Evolutionary conservation across 2,888 invertebrate species (phyloP), one percentile per base, ranked within the genome.

Genomic region (Syrista parreyssii): DNA sequence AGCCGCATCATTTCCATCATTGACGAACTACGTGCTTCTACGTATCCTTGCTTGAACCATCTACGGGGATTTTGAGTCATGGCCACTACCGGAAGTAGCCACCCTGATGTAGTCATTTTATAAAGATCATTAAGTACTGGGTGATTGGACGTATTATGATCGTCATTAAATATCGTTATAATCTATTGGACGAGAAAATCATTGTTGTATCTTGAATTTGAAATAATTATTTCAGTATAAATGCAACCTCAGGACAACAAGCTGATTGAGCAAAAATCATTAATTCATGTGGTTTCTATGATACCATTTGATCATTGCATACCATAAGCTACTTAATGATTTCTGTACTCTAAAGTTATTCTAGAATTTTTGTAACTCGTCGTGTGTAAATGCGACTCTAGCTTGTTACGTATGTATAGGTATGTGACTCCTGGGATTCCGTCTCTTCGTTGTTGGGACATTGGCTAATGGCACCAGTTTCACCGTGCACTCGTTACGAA

Each of bases 1-100:
- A 89, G 84, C 86, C 86, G 84, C 86, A 84, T 89, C 88, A 89
- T 89, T 89, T 89, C 85, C 89, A 80, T 86, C 82, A 81, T 79
- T 81, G 78, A 81, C 82, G 82, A 80, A 77, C 73, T 72, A 76
- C 78, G 79, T 79, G 79, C 81, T 74, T 76, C 71, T 77, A 36
- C 55, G 55, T 55, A 55, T 55, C 55, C 9, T 55, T 55, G 23
- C 55, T 55, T 23, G 9, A 55, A 55, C 55, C 55, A 55, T 23
- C 55, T 55, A 55, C 55, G 9, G 6, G 55, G 23, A 23, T 23
- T 55, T 23, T 1, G 23, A 55, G 55, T 23, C 55, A 2, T 55
- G 55, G 23, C 23, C 23, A 23, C 55, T 55, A 55, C 55, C 55
- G 55, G 55, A 55, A 55, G 55, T 55, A 2, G 23, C 55, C 55